Percentiles rank a stretch among this genome's conserved stretches.
phyloP scores from a whole-genome alignment of 2,113 vertebrate genomes.

The Corythoichthys intestinalis region DNA sequence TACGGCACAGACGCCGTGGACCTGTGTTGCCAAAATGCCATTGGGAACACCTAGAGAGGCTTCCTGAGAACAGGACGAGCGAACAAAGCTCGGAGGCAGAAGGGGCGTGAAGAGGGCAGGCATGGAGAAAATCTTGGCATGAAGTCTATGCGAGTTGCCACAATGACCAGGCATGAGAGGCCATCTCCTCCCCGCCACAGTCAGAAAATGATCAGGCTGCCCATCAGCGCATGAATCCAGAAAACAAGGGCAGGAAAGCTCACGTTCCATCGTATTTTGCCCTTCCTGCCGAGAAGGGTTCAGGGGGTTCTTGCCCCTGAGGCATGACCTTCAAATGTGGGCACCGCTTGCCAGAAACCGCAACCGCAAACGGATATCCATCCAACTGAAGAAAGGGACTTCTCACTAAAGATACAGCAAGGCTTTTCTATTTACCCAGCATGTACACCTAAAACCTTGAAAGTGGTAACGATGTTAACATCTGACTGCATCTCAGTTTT shows the following conservation, averaged over 20 bases:
- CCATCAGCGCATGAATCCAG: constrained; percentile 52
- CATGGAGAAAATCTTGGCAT: constrained; percentile 62
- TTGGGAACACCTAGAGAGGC: constrained; percentile 62
- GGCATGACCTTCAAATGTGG: constrained; percentile 46
- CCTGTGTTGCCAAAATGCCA: constrained; percentile 58
- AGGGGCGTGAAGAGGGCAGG: constrained; percentile 53
- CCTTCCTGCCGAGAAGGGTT: constrained; percentile 30
- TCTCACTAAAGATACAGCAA: constrained; percentile 44
- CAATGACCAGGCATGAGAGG: constrained; percentile 59
- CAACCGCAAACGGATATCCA: constrained; percentile 6
- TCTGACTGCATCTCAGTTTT: constrained; percentile 53
- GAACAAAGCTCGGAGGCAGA: constrained; percentile 59
- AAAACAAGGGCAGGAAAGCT: constrained; percentile 53
- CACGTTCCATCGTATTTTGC: constrained; percentile 39
- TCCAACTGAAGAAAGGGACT: constrained; percentile 34
- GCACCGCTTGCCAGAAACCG: constrained; percentile 42
- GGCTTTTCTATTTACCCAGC: constrained; percentile 37
- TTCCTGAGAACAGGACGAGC: constrained; percentile 68
- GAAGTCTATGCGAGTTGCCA: constrained; percentile 54
- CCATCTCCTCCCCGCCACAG: constrained; percentile 57
- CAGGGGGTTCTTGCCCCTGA: constrained; percentile 46
- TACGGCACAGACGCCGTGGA: constrained; percentile 49
- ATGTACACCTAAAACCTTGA: constrained; percentile 42
- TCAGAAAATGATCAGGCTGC: constrained; percentile 58
- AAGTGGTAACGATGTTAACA: constrained; percentile 52